Base-by-base conservation (phyloP, 2,888 invertebrate genomes). In the Disparrhopalites patrizii region DNA sequence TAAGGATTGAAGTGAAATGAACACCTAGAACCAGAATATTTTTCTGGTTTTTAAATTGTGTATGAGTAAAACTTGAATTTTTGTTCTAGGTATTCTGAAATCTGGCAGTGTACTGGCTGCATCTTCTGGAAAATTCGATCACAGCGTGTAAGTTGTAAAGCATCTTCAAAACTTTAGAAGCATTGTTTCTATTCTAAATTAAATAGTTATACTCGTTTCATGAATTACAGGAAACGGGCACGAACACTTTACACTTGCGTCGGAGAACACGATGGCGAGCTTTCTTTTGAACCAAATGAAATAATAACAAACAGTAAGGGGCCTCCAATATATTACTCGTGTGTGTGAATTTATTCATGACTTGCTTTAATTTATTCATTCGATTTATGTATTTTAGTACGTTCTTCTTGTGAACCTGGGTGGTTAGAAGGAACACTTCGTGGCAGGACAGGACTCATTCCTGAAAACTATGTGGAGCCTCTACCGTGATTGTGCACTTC, bases 221-320 rank as follows among this genome's bases (percentile, higher is more conserved):
- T 71, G 74, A 76, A 64, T 56, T 70, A 73, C 77, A 81, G 62
- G 80, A 88, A 90, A 80, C 85, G 91, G 78, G 97, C 96, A 70
- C 85, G 95, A 77, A 97, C 98, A 61, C 83, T 98, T 74, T 98
- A 96, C 82, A 91, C 94, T 60, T 98, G 98, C 80, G 85, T 93
- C 75, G 97, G 95, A 63, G 97, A 96, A 82, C 93, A 93, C 81
- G 94, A 94, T 78, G 92, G 94, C 71, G 98, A 98, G 83, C 83
- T 98, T 75, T 95, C 95, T 30, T 98, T 98, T 83, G 94, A 96
- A 83, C 95, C 97, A 71, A 97, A 98, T 85, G 93, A 96, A 85
- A 93, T 98, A 77, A 93, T 98, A 77, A 92, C 91, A 70, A 92
- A 96, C 84, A 95, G 97, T 94, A 82, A 83, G 82, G n/a, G 78